Base-by-base conservation (phyloP, 2,797 vertebrate species). In the Enteromius thamalakanensis region DNA sequence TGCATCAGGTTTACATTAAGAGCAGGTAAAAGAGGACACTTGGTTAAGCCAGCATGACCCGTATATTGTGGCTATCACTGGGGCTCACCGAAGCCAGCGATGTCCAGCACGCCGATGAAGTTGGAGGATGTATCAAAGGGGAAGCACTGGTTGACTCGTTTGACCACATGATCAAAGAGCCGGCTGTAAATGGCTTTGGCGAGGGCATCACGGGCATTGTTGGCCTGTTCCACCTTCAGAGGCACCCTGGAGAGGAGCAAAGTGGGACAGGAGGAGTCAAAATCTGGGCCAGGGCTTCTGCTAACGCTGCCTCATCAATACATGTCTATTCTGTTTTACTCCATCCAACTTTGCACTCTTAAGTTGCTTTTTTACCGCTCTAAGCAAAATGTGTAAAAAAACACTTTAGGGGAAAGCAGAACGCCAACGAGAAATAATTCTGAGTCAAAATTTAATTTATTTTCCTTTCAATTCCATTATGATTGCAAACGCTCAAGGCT, bases 121-220 rank as follows among this genome's bases (percentile, higher is more conserved):
- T 93, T 97, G 69, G 95, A 95, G 12, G 98, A 99, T 0, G 93
- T 94, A 91, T 97, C 91, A 85, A 99, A 99, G 40, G 98, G 98
- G 89, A 99, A 99, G 89, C 98, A 99, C 81, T 97, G 96, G 92
- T 99, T 99, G 67, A 99, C 98, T 76, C 98, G 94, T 86, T 96
- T 97, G n/a, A 99, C 98, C 89, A 99, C 98, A 0, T 99, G 98
- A 91, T 99, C 98, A 68, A 99, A 99, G 76, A 99, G 96, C 64
- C 97, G 95, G 91, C 98, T 98, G 83, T 99, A 99, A 45, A 99
- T 95, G 0, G 97, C 97, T 93, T 99, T 99, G 88, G 98, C 98
- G 92, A 99, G 93, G 60, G 98, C 98, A 88, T 99, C 98, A 0
- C 98, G 96, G 32, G 97, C 98, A 81, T 96, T 99, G 94, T 98